Evolutionary conservation across 2,888 invertebrate genomes (phyloP), one percentile per base, ranked within the genome.

Genomic region (Lottia scabra): DNA sequence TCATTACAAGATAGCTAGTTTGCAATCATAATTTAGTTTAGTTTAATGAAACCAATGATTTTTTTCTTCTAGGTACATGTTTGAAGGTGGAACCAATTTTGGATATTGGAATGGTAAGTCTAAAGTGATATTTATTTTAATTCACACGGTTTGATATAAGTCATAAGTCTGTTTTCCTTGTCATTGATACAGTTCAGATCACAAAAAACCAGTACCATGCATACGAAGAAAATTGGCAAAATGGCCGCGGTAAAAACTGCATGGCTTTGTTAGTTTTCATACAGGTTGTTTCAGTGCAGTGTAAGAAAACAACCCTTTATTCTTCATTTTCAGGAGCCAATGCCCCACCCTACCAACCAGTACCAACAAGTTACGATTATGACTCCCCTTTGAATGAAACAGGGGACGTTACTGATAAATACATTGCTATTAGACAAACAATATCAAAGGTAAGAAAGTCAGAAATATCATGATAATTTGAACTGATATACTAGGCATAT

Each of bases 341-440:
- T 70, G 81, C 77, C 62, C 82, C 84, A 13, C 77, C 80, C 0
- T 85, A 77, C 67, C 70, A 75, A 44, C 78, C 84, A 6, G 80
- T 80, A 2, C 87, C 88, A 4, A 89, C 89, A n/a, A 87, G 87
- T 3, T 97, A 97, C 85, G 97, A 98, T 88, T 98, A 97, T 85
- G 96, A 97, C 87, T 94, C 97, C 0, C 97, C 97, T 0, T 90
- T 98, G 77, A 92, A 92, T 19, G 98, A 98, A 90, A 94, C 95
- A 70, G 97, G 97, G 0, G 96, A 97, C 90, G 93, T 94, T 0
- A 96, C 96, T 0, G 91, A 92, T 0, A 97, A 97, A 90, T 98
- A 95, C 90, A 92, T 79, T 43, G 85, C 84, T 43, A 76, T 89
- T 43, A 77, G 87, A 72, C 76, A 82, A 38, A 76, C 86, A 10